Evolutionary conservation across 2,888 invertebrate species (phyloP).

Genomic region (Dasysyrphus tricinctus): DNA sequence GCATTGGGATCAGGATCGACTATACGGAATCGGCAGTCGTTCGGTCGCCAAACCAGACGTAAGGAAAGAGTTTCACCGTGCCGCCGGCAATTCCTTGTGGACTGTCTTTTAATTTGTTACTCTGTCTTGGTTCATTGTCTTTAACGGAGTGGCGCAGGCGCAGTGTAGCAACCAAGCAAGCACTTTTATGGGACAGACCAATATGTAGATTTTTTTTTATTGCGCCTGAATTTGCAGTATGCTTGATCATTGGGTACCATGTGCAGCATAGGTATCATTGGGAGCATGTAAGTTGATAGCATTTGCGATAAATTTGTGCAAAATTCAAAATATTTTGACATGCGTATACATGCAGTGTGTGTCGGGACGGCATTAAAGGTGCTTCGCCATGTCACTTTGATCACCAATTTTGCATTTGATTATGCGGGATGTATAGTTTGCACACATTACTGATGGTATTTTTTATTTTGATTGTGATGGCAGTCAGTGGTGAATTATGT

Average conservation of each 20-base stretch:
- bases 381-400: conserved; percentile 65
- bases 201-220: conserved; percentile 75
- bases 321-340: conserved; percentile 76
- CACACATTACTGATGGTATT: conserved; percentile 63
- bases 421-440: conserved; percentile 41
- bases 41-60: conserved; percentile 14
- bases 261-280: conserved; percentile 11
- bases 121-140: conserved; percentile 62
- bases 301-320: conserved; percentile 82
- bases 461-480: conserved; percentile 55
- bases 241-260: conserved; percentile 45
- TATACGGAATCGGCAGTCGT: conserved; percentile 30
- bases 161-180: conserved; percentile 32
- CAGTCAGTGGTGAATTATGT: conserved; percentile 51
- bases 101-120: conserved; percentile 73
- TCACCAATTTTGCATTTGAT: conserved; percentile 49
- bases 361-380: conserved; percentile 62
- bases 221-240: conserved; percentile 49
- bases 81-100: conserved; percentile 54
- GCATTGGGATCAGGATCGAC: background rate
- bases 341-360: conserved; percentile 51
- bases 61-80: background rate
- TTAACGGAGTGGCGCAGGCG: conserved; percentile 39
- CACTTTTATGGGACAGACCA: conserved; percentile 70
- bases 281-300: conserved; percentile 78